These are phyloP conservation scores for Laothoe populi DNA, from an alignment of 2,888 invertebrate genomes.

Conservation along the genomic window DNA sequence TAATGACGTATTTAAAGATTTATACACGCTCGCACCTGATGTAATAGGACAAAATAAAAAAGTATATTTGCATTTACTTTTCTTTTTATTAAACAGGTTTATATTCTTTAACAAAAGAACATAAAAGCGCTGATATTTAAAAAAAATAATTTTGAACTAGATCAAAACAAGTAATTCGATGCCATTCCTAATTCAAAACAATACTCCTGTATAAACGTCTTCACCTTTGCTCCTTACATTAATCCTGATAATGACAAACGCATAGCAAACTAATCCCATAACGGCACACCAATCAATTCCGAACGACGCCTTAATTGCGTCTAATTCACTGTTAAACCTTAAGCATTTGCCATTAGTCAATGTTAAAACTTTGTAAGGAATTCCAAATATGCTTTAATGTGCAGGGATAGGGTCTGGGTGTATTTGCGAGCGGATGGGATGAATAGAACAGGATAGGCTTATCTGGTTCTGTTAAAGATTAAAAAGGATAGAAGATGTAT, in stretches of 20 bases:
- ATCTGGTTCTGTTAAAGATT: background rate
- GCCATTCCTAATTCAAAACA: too few relatives aligned
- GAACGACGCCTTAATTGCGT: constrained; percentile 30
- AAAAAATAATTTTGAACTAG: too few relatives aligned
- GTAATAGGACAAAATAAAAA: too few relatives aligned
- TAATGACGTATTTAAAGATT: too few relatives aligned
- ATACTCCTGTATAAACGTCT: too few relatives aligned
- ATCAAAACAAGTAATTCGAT: too few relatives aligned
- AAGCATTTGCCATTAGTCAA: constrained; percentile 28
- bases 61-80: too few relatives aligned
- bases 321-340: constrained; percentile 29
- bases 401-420: constrained; percentile 4
- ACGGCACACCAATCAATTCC: constrained; percentile 32
- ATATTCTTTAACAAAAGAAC: too few relatives aligned
- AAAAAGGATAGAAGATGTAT: background rate
- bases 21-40: too few relatives aligned
- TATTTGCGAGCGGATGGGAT: background rate
- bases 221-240: constrained; percentile 1
- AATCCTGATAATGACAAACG: constrained; percentile 3
- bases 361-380: constrained; percentile 28
- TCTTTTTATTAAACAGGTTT: too few relatives aligned
- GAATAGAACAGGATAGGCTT: background rate
- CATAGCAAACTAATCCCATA: constrained; percentile 26
- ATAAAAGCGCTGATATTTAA: too few relatives aligned
- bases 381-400: constrained; percentile 28